Conservation (phyloP, 1,140 invertebrate genomes). For the fruit fly (Drosophila melanogaster) region Release_6_plus_ISO1_MT NC_004354.4:16713001-16713500, state of each 20-base stretch:
- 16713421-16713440: slow-evolving; percentile 75
- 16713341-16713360: slow-evolving; percentile 61
- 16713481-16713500: slow-evolving; percentile 69
- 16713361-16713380: slow-evolving; percentile 54
- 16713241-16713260: slow-evolving; percentile 74
- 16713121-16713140: slow-evolving; percentile 59
- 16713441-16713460: slow-evolving; percentile 68
- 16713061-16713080: slow-evolving; percentile 67
- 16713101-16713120: slow-evolving; percentile 64
- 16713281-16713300: slow-evolving; percentile 58
- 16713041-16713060: slow-evolving; percentile 71
- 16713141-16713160: slow-evolving; percentile 60
- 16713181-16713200: slow-evolving; percentile 57
- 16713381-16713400: slow-evolving; percentile 73
- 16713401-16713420: slow-evolving; percentile 77
- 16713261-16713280: slow-evolving; percentile 56
- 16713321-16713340: slow-evolving; percentile 65
- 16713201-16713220: slow-evolving; percentile 71
- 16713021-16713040: slow-evolving; percentile 30
- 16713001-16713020: slow-evolving; percentile 37
- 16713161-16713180: slow-evolving; percentile 47
- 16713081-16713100: slow-evolving; percentile 64
- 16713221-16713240: slow-evolving; percentile 73
- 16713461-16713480: slow-evolving; percentile 69
- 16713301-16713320: slow-evolving; percentile 70